Conservation (phyloP, 2,113 vertebrate species). For the Chionodraco myersi region DNA sequence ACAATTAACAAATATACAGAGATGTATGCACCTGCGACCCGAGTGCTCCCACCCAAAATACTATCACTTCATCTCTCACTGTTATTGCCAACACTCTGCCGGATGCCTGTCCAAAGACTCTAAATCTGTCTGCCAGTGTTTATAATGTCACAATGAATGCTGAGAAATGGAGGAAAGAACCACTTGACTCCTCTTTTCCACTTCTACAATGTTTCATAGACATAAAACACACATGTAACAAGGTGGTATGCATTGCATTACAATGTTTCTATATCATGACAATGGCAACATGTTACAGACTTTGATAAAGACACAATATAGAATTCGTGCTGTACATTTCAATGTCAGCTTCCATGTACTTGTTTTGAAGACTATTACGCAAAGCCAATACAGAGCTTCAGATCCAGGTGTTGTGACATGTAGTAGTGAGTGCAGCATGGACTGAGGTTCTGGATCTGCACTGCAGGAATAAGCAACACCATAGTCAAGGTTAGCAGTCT, state of each 20-base stretch:
- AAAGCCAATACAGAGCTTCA: constrained; percentile 24
- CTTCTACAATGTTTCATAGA: constrained; percentile 38
- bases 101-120: constrained; percentile 63
- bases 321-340: constrained; percentile 17
- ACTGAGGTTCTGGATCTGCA: constrained; percentile 28
- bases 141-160: constrained; percentile 64
- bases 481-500: constrained; percentile 50
- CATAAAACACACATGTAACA: constrained; percentile 30
- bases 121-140: constrained; percentile 71
- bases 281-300: constrained; percentile 5
- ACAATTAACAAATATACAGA: constrained; percentile 64
- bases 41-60: constrained; percentile 50
- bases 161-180: constrained; percentile 59
- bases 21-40: constrained; percentile 60
- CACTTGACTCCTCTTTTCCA: constrained; percentile 58
- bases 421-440: constrained; percentile 34
- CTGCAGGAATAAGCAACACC: constrained; percentile 48
- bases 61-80: constrained; percentile 55
- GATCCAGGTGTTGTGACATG: constrained; percentile 57
- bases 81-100: constrained; percentile 61
- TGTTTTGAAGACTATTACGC: constrained; percentile 25
- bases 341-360: constrained; percentile 23
- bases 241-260: neutral
- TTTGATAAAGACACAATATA: constrained; percentile 16
- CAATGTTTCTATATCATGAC: neutral